Evolutionary conservation across 2,888 invertebrate genomes (phyloP), one percentile per base, ranked within the genome.

Genomic region (Drosophila trichaetosa): DNA sequence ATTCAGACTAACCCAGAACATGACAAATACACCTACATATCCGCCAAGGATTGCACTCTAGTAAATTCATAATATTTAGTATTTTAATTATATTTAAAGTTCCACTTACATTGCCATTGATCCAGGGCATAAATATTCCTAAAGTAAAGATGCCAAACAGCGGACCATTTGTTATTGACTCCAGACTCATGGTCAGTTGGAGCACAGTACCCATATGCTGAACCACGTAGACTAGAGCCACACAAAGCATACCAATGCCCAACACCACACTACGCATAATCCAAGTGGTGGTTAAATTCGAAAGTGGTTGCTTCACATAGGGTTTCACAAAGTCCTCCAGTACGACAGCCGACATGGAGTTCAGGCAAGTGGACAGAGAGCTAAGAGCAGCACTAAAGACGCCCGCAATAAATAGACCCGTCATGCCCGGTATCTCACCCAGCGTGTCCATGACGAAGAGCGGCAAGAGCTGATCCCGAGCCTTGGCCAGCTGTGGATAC

Each of bases 371-470:
- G 27, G 96, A 96, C 29, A 97, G 93, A 0, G 97, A 96, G 90
- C 96, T 96, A 8, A 98, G 93, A 13, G 98, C 97, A 24, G 98
- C 98, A 93, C 97, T 97, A 88, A 98, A 98, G 2, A 98, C 96
- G 38, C 98, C 97, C 34, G 98, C 97, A 0, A 98, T 96, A 90
- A 98, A 98, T 34, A 98, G 93, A 7, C 98, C 98, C 0, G 97
- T 96, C 82, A 98, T 93, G 3, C 98, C 98, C 0, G 96, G 96
- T 91, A 95, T 94, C 49, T 95, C 94, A 0, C 96, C 95, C 40
- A 98, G 92, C 13, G 96, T 95, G 82, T 98, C 96, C 96, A 98
- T 97, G 7, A 98, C 97, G 68, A 97, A 94, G n/a, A 97, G 93
- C 0, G 98, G 98, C 49, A 98, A 91, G 4, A 98, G 93, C 93